A percentile compares a stretch with the other conserved stretches of the same genome.
Conservation (phyloP, 2,797 vertebrate species). For the Myotis vivesi region DNA sequence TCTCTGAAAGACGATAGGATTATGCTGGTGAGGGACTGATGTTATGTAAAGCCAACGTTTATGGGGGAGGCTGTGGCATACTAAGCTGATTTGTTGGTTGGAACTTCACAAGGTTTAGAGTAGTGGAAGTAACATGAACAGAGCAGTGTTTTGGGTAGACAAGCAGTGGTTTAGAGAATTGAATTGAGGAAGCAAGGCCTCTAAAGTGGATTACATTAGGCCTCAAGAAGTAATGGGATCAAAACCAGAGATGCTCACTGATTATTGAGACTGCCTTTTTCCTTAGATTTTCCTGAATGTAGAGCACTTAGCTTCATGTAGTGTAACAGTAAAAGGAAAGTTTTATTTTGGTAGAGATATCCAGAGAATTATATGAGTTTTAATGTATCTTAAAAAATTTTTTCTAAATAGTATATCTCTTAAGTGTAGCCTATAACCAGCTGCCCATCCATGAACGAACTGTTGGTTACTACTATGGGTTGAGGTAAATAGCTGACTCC, state of each 20-base stretch:
- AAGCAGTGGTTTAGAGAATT: neutral
- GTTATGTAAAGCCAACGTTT: neutral
- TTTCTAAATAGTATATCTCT: neutral
- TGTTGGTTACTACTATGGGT: neutral
- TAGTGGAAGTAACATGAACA: neutral
- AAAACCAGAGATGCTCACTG: neutral
- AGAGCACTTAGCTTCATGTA: neutral
- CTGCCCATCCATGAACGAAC: neutral
- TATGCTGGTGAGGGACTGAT: neutral
- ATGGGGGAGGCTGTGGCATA: neutral
- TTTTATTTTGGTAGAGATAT: neutral
- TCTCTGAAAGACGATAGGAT: neutral
- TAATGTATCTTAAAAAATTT: neutral
- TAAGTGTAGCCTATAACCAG: neutral
- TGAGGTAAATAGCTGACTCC: neutral
- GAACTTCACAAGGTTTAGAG: neutral
- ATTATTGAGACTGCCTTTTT: neutral
- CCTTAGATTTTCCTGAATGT: neutral
- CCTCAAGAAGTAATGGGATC: neutral
- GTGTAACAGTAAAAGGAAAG: neutral
- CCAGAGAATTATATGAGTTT: neutral
- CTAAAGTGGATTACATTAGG: neutral
- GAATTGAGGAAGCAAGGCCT: neutral
- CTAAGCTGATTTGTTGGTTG: neutral
- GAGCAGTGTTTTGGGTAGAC: neutral